Evolutionary conservation across 2,797 vertebrate species (phyloP).

Genomic region (Rhynchotus rufescens): DNA sequence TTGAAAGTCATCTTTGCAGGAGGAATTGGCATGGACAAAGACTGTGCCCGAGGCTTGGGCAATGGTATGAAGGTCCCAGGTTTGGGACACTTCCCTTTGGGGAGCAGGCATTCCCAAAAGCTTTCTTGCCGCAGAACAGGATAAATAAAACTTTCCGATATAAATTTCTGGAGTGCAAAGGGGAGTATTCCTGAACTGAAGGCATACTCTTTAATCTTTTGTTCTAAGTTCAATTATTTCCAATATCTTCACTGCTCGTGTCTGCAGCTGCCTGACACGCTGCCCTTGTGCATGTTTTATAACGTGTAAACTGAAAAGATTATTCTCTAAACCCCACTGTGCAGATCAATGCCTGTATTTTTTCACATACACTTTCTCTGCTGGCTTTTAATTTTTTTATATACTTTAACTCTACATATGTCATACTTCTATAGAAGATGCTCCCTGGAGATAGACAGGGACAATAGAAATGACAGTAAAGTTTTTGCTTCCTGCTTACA

Average conservation of each 20-base stretch:
- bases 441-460: not conserved
- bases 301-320: slow-evolving; percentile 65
- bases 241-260: slow-evolving; percentile 43
- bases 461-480: slow-evolving; percentile 43
- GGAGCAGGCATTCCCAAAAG: slow-evolving; percentile 40
- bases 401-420: slow-evolving; percentile 47
- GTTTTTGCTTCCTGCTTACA: slow-evolving; percentile 17
- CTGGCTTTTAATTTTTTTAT: slow-evolving; percentile 53
- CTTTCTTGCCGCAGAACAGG: slow-evolving; percentile 11
- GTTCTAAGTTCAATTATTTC: slow-evolving; percentile 63
- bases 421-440: slow-evolving; percentile 9
- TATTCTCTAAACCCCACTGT: slow-evolving; percentile 53
- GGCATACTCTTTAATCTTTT: slow-evolving; percentile 63
- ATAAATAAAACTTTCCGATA: slow-evolving; percentile 50
- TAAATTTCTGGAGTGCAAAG: slow-evolving; percentile 48
- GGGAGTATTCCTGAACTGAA: slow-evolving; percentile 42
- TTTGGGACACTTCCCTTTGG: not conserved
- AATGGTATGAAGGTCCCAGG: not conserved
- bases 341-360: slow-evolving; percentile 57
- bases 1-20: not conserved
- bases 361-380: slow-evolving; percentile 36
- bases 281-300: slow-evolving; percentile 52
- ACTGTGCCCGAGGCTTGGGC: not conserved
- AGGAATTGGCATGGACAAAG: not conserved
- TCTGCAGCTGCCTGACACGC: slow-evolving; percentile 57